Evolutionary conservation across 23 tunicate species (phyloP), one percentile per base, ranked within the genome.

Genomic region (Botrylloides violaceus): DNA sequence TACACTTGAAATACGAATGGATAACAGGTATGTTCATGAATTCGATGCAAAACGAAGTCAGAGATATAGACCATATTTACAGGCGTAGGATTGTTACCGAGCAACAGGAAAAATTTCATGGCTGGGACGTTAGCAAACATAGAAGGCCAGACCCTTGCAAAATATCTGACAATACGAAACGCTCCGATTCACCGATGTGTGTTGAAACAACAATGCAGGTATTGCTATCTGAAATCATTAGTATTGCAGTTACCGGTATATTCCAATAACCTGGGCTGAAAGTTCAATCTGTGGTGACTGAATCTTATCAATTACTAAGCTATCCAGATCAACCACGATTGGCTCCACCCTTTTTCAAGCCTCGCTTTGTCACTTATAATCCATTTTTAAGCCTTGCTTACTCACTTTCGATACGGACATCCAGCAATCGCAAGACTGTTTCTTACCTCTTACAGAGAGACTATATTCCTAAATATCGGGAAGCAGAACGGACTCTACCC

Each of bases 91-190:
- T 83, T 35, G 81, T 75, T 20, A 90, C 97, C 15, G 97, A 90
- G 66, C 97, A 90, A 59, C 53, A 85, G 24, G 61, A 90, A 12
- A 79, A 83, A 29, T 90, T 36, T 58, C 90, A 83, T 48, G 97
- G 97, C 4, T 90, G 97, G 97, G 88, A 90, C 78, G 85, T 83
- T 49, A 82, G 79, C 20, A 59, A 83, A 35, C 84, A 83, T 39
- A 72, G 53, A 49, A 59, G 97, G 65, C 85, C 86, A 1, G 79
- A 34, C 24, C 66, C 70, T 0, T 74, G 81, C 4, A 90, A 90
- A 57, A 36, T 90, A 19, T 36, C 55, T 33, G 97, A 90, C 57
- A 83, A 90, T 80, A 90, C 97, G 7, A 77, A 90, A 64, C 32
- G 78, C n/a, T 83, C 97, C 23, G 66, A 79, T 15, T 89, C 78